Conservation (phyloP, 2,797 vertebrate genomes). For the Scleropages formosus region DNA sequence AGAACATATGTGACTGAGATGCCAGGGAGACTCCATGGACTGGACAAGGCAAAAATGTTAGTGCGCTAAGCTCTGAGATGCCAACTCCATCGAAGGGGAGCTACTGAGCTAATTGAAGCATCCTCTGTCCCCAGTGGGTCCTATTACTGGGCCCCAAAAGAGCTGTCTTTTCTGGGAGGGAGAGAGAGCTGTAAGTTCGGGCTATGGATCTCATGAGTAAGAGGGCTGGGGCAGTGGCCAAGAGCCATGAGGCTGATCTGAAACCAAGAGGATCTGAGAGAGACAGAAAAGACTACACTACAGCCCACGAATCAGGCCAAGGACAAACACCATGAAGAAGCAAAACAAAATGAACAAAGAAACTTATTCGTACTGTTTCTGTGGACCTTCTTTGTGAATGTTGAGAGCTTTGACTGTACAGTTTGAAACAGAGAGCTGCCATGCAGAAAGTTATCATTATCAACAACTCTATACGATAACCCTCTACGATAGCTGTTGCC, state of each 20-base stretch:
- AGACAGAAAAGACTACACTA: neutral
- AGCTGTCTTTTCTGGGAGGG: neutral
- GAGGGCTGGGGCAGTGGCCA: neutral
- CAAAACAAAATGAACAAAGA: neutral
- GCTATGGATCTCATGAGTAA: neutral
- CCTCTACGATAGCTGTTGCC: no score
- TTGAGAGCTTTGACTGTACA: no score
- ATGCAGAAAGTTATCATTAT: no score
- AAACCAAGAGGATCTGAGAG: neutral
- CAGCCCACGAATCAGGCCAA: neutral
- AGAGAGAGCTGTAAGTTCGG: neutral
- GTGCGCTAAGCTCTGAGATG: neutral
- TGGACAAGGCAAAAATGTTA: neutral
- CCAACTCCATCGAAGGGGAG: neutral
- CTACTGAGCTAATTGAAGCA: neutral
- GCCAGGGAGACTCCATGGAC: no score
- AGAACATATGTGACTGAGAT: neutral
- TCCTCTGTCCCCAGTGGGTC: neutral
- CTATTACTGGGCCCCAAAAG: slow-evolving; percentile 17
- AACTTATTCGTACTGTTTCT: neutral
- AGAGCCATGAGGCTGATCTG: neutral
- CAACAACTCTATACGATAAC: no score
- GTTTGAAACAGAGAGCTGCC: no score
- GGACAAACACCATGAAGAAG: neutral
- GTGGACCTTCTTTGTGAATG: no score